These are phyloP conservation scores for Meiosimyza decipiens DNA, from an alignment of 2,888 invertebrate genomes.

Conservation along the genomic window DNA sequence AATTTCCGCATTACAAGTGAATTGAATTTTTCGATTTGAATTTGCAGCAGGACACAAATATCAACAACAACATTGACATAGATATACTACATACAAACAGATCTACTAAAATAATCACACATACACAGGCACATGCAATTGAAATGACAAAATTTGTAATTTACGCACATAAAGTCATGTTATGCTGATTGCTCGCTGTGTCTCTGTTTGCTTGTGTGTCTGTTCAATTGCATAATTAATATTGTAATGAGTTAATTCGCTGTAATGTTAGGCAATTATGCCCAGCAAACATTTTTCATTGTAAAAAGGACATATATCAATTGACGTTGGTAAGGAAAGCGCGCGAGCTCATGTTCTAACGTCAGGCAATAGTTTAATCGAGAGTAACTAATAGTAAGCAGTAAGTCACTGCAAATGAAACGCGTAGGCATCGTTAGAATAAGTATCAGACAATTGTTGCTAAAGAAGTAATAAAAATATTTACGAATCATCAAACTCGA, in stretches of 20 bases:
- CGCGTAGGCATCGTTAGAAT: no score
- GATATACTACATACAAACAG: neutral
- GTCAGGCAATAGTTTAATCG: no score
- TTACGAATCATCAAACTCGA: no score
- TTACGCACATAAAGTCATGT: slow-evolving; percentile 25
- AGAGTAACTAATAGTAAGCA: no score
- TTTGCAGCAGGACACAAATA: neutral
- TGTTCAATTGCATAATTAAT: slow-evolving; percentile 60
- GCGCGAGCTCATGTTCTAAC: no score
- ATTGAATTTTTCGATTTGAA: slow-evolving; percentile 34
- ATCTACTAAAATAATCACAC: neutral
- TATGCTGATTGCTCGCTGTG: neutral
- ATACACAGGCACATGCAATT: slow-evolving; percentile 2
- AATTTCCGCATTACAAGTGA: slow-evolving; percentile 31
- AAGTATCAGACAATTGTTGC: no score
- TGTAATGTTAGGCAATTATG: neutral
- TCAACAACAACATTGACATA: neutral
- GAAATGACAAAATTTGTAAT: slow-evolving; percentile 23
- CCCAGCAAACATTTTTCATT: no score
- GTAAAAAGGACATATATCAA: no score
- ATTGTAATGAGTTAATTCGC: slow-evolving; percentile 61
- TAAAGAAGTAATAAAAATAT: no score
- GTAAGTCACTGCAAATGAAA: no score
- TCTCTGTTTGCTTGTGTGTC: neutral
- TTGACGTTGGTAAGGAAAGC: no score